Percentiles rank a stretch among this genome's conserved stretches.
Conservation (phyloP, 2,888 invertebrate species). For the Mayetiola destructor region DNA sequence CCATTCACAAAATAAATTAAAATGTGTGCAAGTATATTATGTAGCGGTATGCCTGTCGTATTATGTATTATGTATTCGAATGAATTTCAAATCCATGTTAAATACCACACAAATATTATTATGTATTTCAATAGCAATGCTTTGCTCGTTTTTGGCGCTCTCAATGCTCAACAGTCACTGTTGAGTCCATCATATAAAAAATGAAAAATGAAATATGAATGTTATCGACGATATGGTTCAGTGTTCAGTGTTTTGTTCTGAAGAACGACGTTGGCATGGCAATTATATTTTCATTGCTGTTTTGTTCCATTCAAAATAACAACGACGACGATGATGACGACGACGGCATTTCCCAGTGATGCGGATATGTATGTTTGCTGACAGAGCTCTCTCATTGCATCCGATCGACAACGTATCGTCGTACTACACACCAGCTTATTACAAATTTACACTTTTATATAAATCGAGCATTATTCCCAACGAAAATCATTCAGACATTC, state of each 20-base stretch:
- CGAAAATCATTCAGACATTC: too few relatives aligned
- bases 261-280: background rate
- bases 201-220: too few relatives aligned
- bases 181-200: background rate
- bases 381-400: background rate
- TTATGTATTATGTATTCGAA: background rate
- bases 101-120: too few relatives aligned
- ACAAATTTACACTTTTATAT: constrained; percentile 1
- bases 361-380: background rate
- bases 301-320: too few relatives aligned
- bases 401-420: background rate
- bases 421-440: constrained; percentile 9
- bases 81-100: too few relatives aligned
- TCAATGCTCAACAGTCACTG: too few relatives aligned
- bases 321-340: too few relatives aligned
- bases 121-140: too few relatives aligned
- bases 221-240: background rate
- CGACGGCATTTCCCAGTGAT: background rate
- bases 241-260: background rate
- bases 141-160: too few relatives aligned
- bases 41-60: background rate
- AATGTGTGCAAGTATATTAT: background rate
- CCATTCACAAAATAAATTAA: background rate
- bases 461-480: background rate
- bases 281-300: constrained; percentile 3